Conservation (phyloP, 2,113 vertebrate genomes). For the Larimichthys crocea region DNA sequence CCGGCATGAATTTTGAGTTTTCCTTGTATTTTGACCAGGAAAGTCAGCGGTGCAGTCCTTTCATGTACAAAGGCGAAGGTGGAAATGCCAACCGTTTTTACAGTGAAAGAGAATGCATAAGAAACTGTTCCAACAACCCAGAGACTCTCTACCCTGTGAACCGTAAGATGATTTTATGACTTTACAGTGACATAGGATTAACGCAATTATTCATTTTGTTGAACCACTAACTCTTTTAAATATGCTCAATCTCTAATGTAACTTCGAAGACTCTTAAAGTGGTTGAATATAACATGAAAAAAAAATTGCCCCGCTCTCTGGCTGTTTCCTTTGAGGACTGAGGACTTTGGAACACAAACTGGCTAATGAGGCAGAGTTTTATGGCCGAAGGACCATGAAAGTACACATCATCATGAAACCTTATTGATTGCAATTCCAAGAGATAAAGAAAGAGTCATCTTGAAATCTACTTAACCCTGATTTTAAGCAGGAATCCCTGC, state of each 20-base stretch:
- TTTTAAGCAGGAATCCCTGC: not conserved
- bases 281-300: not conserved
- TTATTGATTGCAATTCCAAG: not conserved
- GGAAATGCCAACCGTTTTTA: slow-evolving; percentile 82
- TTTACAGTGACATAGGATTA: not conserved
- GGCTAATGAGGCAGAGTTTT: slow-evolving; percentile 39
- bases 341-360: slow-evolving; percentile 64
- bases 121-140: slow-evolving; percentile 75
- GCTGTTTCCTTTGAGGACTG: slow-evolving; percentile 2
- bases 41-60: slow-evolving; percentile 70
- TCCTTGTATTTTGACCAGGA: slow-evolving; percentile 47
- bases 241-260: slow-evolving; percentile 1
- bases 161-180: slow-evolving; percentile 63
- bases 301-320: not conserved
- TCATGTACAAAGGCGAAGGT: slow-evolving; percentile 73
- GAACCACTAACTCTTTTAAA: not conserved
- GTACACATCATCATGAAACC: not conserved
- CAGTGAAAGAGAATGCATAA: slow-evolving; percentile 73
- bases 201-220: not conserved
- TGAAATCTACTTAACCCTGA: not conserved
- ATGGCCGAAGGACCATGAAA: slow-evolving; percentile 32
- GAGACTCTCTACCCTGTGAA: slow-evolving; percentile 66
- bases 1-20: not conserved
- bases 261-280: not conserved
- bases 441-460: not conserved